Base-by-base conservation (phyloP, 2,888 invertebrate genomes). In the Agapostemon virescens region DNA sequence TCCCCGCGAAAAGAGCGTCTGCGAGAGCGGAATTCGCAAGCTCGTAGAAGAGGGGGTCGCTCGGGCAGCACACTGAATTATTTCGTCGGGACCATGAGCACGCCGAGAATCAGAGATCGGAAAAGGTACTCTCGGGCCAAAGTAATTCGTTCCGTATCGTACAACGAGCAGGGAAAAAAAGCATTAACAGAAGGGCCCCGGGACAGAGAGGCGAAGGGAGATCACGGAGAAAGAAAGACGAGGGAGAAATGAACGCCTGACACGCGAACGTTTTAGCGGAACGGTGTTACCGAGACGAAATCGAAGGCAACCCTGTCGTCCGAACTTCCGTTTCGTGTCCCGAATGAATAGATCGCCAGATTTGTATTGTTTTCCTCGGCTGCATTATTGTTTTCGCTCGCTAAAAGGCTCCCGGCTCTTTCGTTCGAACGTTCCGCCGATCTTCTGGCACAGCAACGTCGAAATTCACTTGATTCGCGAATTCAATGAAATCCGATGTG, bases 41-140 rank as follows among this genome's bases (percentile, higher is more conserved):
- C 63, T 13, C 49, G 74, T 23, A 13, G 42, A 70, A 40, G 68
- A 42, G 49, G 23, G 42, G 49, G 30, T 30, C 26, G 45, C 30
- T 36, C 67, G 26, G 23, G 71, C 45, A 77, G 68, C 74, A 71
- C 61, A 40, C 49, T 85, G 77, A 85, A 85, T 85, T 85, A 85
- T 85, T 85, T 85, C 75, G 68, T 63, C 33, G 69, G 64, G 71
- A 71, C 79, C 77, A 69, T 71, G 79, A 72, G 69, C 74, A 64
- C 66, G 81, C 38, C 61, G 73, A 61, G 80, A 75, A 75, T 76
- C 69, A 75, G 68, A 61, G 52, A 84, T 81, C 73, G 75, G 72
- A 64, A 75, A 70, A 75, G 79, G 78, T 63, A 74, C 82, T 82
- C 66, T 45, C 70, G 42, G 58, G 69, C 45, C 33, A 74, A 77